Evolutionary conservation across 2,113 vertebrate genomes (phyloP).

Genomic region (Ameiurus melas): DNA sequence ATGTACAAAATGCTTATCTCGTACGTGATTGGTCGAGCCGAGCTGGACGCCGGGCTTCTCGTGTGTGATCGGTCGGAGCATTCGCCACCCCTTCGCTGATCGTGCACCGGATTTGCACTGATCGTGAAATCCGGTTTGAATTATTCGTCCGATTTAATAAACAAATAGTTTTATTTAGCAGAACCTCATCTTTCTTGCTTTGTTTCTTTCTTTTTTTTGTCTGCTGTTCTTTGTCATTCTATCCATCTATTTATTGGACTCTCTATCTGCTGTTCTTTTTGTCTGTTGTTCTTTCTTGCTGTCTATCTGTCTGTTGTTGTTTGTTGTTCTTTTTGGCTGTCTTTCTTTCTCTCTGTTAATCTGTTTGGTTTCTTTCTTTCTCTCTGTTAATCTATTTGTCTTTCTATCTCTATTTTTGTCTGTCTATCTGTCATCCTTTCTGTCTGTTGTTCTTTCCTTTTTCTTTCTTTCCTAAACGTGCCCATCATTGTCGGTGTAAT

Average conservation of each 20-base stretch:
- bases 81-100: constrained; percentile 32
- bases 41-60: not conserved
- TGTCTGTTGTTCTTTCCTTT: not conserved
- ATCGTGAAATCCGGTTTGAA: not conserved
- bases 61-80: constrained; percentile 22
- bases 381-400: not conserved
- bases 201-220: not conserved
- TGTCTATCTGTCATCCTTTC: too few relatives aligned
- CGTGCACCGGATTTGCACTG: too few relatives aligned
- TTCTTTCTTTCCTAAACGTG: not conserved
- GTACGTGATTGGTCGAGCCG: not conserved
- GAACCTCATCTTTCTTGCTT: not conserved
- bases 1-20: not conserved
- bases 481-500: not conserved
- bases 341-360: too few relatives aligned
- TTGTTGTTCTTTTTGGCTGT: too few relatives aligned
- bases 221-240: too few relatives aligned
- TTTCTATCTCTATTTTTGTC: too few relatives aligned
- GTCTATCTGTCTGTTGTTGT: too few relatives aligned
- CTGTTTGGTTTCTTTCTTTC: not conserved
- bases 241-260: too few relatives aligned
- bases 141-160: not conserved
- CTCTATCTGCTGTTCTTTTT: too few relatives aligned
- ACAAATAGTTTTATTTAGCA: not conserved
- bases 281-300: too few relatives aligned